Percentiles rank a stretch among this genome's conserved stretches.
phyloP scores from a whole-genome alignment of 2,113 vertebrate species.

The Rhinoderma darwinii region DNA sequence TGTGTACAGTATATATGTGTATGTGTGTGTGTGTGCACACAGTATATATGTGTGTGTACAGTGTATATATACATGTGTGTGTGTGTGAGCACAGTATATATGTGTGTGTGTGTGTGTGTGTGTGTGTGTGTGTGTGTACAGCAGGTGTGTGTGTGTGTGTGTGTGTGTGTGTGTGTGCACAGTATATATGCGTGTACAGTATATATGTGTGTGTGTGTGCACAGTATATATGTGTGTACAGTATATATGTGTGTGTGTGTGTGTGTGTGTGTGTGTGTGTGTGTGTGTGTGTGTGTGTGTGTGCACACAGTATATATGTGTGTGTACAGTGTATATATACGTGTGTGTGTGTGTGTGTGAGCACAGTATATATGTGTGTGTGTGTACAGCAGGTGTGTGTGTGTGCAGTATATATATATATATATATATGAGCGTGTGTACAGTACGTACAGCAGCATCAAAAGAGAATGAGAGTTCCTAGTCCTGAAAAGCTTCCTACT shows the following conservation, averaged over 20 bases:
- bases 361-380: not conserved
- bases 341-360: not conserved
- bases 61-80: not conserved
- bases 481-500: not conserved
- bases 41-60: not conserved
- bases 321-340: not conserved
- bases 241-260: not conserved
- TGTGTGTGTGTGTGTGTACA: not conserved
- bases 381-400: too few species aligned
- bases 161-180: not conserved
- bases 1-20: not conserved
- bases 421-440: not conserved
- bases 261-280: not conserved
- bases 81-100: not conserved
- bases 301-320: not conserved
- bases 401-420: too few species aligned
- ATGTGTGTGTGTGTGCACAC: not conserved
- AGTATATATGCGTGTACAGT: not conserved
- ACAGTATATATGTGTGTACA: not conserved
- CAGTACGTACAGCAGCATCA: conserved; percentile 10
- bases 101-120: not conserved
- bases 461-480: conserved; percentile 1
- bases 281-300: not conserved
- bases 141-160: not conserved
- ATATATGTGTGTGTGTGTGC: not conserved